These are phyloP conservation scores for Aethes cnicana DNA, from an alignment of 2,888 invertebrate species.

Conservation along the genomic window DNA sequence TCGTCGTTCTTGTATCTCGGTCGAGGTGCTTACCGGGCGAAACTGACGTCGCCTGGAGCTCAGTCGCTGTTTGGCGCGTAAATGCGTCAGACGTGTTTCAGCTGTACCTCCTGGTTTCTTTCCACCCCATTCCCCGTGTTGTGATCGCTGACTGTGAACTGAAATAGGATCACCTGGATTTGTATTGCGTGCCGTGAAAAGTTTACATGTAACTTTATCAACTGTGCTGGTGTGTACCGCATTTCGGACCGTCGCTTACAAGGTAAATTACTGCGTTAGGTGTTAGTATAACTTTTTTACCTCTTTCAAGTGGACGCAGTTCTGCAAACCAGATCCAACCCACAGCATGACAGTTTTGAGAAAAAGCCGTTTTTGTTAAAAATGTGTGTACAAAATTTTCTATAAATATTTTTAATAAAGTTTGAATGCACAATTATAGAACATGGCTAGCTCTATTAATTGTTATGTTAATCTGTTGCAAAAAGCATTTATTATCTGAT, in stretches of 20 bases:
- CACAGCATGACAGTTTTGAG: too few species aligned
- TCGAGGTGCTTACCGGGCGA: slow-evolving; percentile 33
- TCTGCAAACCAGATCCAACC: too few species aligned
- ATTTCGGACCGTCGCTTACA: slow-evolving; percentile 18
- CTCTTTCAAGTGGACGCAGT: neutral
- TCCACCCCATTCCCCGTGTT: slow-evolving; percentile 35
- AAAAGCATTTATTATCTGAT: too few species aligned
- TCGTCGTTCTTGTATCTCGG: slow-evolving; percentile 23
- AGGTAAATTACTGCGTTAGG: slow-evolving; percentile 23
- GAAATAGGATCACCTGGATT: slow-evolving; percentile 9
- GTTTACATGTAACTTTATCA: slow-evolving; percentile 9
- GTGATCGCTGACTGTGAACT: slow-evolving; percentile 45
- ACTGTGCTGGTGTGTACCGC: slow-evolving; percentile 23
- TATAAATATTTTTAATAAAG: too few species aligned
- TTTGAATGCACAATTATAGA: too few species aligned
- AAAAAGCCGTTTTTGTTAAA: too few species aligned
- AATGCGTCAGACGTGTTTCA: slow-evolving; percentile 42
- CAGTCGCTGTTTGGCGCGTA: slow-evolving; percentile 69
- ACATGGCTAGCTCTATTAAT: too few species aligned
- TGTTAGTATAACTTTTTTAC: slow-evolving; percentile 17
- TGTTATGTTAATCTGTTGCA: too few species aligned
- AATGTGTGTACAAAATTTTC: too few species aligned
- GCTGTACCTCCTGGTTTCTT: slow-evolving; percentile 31
- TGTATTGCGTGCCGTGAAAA: slow-evolving; percentile 19
- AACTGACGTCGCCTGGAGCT: slow-evolving; percentile 31